phyloP scores from a whole-genome alignment of 2,888 invertebrate genomes.

The Drosophila tanythrix region DNA sequence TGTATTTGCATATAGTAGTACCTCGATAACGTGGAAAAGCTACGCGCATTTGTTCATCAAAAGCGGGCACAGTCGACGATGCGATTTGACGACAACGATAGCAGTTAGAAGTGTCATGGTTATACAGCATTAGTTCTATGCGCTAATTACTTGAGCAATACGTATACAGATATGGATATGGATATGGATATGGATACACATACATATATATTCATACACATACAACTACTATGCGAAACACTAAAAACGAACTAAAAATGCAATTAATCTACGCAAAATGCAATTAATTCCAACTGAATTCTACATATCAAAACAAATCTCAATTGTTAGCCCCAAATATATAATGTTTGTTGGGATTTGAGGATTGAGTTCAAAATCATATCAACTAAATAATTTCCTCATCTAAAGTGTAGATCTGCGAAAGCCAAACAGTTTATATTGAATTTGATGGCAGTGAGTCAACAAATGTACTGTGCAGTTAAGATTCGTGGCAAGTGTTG shows the following conservation, averaged over 20 bases:
- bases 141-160: conserved; percentile 21
- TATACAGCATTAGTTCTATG: conserved; percentile 66
- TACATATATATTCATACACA: neutral
- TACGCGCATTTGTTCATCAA: conserved; percentile 78
- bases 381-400: no score
- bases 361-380: neutral
- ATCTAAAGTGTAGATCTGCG: no score
- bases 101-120: conserved; percentile 67
- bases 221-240: neutral
- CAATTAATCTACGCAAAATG: neutral
- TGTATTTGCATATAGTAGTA: conserved; percentile 62
- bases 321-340: no score
- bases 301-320: neutral
- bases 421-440: no score
- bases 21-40: conserved; percentile 85
- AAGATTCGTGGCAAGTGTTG: neutral
- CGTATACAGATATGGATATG: neutral
- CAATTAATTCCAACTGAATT: neutral
- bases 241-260: neutral
- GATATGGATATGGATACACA: neutral
- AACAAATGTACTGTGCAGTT: neutral
- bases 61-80: conserved; percentile 54
- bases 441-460: neutral
- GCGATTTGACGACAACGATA: conserved; percentile 72
- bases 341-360: no score